Evolutionary conservation across 2,113 vertebrate genomes (phyloP), one percentile per base, ranked within the genome.

Genomic region (Clinocottus analis): DNA sequence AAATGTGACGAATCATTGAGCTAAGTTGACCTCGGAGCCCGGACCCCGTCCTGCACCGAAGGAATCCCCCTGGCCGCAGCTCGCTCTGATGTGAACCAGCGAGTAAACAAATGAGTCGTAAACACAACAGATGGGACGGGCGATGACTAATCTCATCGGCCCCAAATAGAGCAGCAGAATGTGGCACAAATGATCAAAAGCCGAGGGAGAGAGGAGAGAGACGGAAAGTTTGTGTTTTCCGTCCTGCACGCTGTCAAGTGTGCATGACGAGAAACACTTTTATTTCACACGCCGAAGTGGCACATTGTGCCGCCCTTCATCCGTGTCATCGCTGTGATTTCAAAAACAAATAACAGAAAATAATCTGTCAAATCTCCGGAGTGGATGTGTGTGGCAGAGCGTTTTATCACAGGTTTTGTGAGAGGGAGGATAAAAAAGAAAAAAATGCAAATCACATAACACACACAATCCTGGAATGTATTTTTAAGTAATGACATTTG

Each of bases 61-160:
- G 70, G 79, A 85, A 85, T 74, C 79, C 83, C 87, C 70, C 67
- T 12, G 66, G 83, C 49, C 29, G 0, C 79, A 35, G 65, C 51
- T 16, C 60, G 60, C 67, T 77, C 87, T 77, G 89, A 91, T 88
- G 84, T 84, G 80, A 89, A 84, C 80, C 73, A 84, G 65, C 12
- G 77, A 82, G 87, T 87, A 89, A 93, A 92, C 89, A 93, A 92
- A 92, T 85, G 85, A 91, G 72, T 84, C 63, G 72, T 87, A 80
- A 90, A 90, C 79, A 69, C 82, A 88, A 71, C 91, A 92, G 91
- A 93, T 92, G 92, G 88, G 83, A 80, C 82, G 17, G 65, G 49
- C 16, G 19, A 68, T 83, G 83, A 86, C 83, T 82, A 70, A 88
- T 89, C 80, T 83, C 87, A 83, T 66, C 59, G 73, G 77, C 75